Base-by-base conservation (phyloP, 2,888 invertebrate genomes). In the Heliconius charithonia region DNA sequence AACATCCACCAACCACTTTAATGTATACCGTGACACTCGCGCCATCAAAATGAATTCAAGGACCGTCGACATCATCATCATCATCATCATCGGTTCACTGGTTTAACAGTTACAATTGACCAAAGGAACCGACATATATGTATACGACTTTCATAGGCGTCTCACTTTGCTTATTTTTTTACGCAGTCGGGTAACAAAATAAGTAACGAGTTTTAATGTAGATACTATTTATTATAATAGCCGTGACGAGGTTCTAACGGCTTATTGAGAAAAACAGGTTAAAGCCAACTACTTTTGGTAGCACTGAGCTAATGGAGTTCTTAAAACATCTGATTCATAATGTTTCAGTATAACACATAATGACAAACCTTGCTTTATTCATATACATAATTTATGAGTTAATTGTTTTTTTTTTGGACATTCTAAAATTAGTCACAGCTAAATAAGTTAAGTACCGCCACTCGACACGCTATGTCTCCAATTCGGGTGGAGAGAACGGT, bases 241-340 rank as follows among this genome's bases (percentile, higher is more conserved):
- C 22, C 66, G 32, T 32, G 32, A 66, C 32, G 32, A 66, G 27
- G 7, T 65, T 9, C 29, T 65, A 65, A 65, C 25, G 16, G 25
- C 16, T 25, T 45, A 37, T 69, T 45, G 16, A 45, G 25, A 69
- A 69, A 45, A 69, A 51, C 19, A 45, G 25, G 4, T 37, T 22
- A 51, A 37, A 19, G 29, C 22, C 29, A 19, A 51, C 10, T 70
- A 22, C 7, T 51, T 56, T 32, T 22, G 27, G 29, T 22, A 13
- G 0, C 41, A n/a, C 16, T 56, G 3, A 32, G 6, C 22, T 32
- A 56, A 71, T 56, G 29, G 13, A 29, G 29, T 27, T 71, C 12
- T 22, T 56, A 56, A 32, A 66, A 71, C 22, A 71, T 71, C 29
- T 51, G 71, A 71, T 22, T 51, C 71, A 71, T 71, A 29, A 45